These are phyloP conservation scores for Podiceps cristatus DNA, from an alignment of 2,113 vertebrate genomes.

Conservation along the genomic window DNA sequence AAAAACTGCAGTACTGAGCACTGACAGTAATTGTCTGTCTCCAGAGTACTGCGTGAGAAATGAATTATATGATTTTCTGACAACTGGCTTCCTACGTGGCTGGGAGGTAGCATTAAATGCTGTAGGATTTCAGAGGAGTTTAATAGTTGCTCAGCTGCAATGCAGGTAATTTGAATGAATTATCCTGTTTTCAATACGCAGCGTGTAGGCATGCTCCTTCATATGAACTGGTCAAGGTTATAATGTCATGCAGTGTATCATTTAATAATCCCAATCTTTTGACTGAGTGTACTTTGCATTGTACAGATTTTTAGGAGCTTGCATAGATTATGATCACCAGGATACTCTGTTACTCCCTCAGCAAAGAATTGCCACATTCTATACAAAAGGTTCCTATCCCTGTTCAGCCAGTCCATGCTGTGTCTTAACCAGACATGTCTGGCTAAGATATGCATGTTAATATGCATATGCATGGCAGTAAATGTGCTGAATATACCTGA, in stretches of 20 bases:
- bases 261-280: background rate
- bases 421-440: background rate
- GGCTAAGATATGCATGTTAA: background rate
- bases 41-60: conserved; percentile 23
- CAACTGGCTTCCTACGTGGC: background rate
- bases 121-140: conserved; percentile 31
- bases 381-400: background rate
- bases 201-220: background rate
- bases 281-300: background rate
- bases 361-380: background rate
- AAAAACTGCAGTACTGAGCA: conserved; percentile 22
- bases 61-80: conserved; percentile 45
- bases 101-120: conserved; percentile 4
- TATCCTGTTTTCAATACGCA: background rate
- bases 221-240: background rate
- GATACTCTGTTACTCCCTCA: background rate
- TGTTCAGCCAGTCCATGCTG: background rate
- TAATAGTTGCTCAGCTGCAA: conserved; percentile 41
- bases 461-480: background rate
- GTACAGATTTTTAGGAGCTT: background rate
- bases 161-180: conserved; percentile 54
- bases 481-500: background rate
- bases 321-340: background rate
- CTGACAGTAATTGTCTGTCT: conserved; percentile 58
- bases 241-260: background rate